Conservation (phyloP, 2,797 vertebrate genomes). For the Cirrhinus mrigala region DNA sequence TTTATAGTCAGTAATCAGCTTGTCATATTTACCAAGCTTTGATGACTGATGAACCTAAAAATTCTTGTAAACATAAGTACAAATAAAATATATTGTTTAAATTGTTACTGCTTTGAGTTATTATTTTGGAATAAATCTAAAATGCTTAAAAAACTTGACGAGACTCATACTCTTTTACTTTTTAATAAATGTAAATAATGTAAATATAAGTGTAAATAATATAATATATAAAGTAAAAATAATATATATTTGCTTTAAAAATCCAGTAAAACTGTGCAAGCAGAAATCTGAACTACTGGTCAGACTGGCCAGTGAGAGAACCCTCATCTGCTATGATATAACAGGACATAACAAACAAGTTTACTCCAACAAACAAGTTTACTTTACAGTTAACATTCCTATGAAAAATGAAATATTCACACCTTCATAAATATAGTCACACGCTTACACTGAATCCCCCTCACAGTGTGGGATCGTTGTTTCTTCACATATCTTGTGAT, state of each 20-base stretch:
- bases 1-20: too few relatives aligned
- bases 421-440: conserved; percentile 24
- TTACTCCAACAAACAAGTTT: conserved; percentile 4
- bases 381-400: neutral
- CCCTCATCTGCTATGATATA: neutral
- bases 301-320: neutral
- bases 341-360: neutral
- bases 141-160: too few relatives aligned
- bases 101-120: too few relatives aligned
- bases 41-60: too few relatives aligned
- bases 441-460: conserved; percentile 16
- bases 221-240: too few relatives aligned
- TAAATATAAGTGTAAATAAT: too few relatives aligned
- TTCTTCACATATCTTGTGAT: conserved; percentile 37
- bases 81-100: too few relatives aligned
- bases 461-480: neutral
- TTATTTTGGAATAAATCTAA: too few relatives aligned
- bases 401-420: neutral
- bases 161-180: too few relatives aligned
- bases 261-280: neutral
- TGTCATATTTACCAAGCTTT: too few relatives aligned
- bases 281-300: neutral
- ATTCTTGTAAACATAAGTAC: too few relatives aligned
- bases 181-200: too few relatives aligned
- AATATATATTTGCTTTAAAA: neutral